Evolutionary conservation across 1,140 invertebrate genomes (phyloP), one percentile per base, ranked within the genome.

Genomic region (Patella vulgata): DNA sequence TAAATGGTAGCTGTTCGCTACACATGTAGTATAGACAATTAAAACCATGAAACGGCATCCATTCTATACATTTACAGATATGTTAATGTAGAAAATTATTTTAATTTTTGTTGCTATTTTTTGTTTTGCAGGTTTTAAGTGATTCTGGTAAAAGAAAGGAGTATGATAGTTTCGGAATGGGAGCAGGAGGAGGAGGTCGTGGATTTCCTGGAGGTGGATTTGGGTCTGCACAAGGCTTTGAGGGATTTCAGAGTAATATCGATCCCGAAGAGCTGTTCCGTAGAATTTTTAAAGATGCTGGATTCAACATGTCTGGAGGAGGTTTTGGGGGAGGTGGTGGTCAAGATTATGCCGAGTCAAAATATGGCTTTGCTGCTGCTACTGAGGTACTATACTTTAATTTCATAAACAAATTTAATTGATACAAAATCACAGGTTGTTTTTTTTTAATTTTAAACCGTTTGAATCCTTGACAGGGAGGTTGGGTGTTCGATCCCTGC

Each of bases 211-310:
- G 84, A 6, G 79, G 76, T 25, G 25, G 33, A 31, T 2, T 30
- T 48, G 19, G 52, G 61, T 23, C 36, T 59, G 51, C 54, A 93
- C 65, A 97, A 93, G 73, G 77, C n/a, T 81, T 76, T 74, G 69
- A 74, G 48, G 64, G 70, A 59, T 79, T 77, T 50, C 90, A 92
- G 66, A 93, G 94, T 0, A 90, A 89, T 0, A 90, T 98, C 59
- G 94, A 98, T 84, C 95, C 97, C 5, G 96, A 99, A 80, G 96
- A 99, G 83, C 82, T 99, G 5, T 99, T 99, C 83, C 63, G 86
- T 33, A 84, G 83, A 48, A 88, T 89, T 17, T 89, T 89, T 81
- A 86, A 87, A 4, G 78, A 85, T 69, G 70, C 68, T 36, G 81
- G 70, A 6, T 73, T 77, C 71, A 87, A 88, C 63, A 65, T 68